Conservation (phyloP, 2,113 vertebrate genomes). For the Alligator sinensis region DNA sequence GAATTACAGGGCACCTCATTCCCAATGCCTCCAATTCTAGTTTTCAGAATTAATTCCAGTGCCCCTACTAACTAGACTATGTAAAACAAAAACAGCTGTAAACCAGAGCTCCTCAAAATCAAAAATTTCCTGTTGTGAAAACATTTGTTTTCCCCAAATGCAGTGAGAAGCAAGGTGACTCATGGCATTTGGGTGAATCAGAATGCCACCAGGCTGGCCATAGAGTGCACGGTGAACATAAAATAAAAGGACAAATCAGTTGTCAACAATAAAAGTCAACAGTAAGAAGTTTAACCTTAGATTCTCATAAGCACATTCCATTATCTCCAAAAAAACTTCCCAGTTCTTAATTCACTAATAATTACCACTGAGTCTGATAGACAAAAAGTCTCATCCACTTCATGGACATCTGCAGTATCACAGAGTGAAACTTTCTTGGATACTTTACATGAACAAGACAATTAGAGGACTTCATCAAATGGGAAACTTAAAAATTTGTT, state of each 20-base stretch:
- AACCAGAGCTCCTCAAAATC: not conserved
- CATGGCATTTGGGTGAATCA: too few relatives aligned
- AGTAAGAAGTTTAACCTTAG: too few relatives aligned
- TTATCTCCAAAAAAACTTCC: too few relatives aligned
- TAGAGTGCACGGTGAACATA: too few relatives aligned
- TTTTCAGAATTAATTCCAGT: not conserved
- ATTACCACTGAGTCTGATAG: too few relatives aligned
- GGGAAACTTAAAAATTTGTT: not conserved
- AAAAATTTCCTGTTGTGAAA: not conserved
- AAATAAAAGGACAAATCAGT: too few relatives aligned
- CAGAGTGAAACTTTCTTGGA: not conserved
- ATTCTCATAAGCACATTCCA: too few relatives aligned
- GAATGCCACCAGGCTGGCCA: too few relatives aligned
- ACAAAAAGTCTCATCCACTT: too few relatives aligned
- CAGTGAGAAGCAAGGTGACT: too few relatives aligned
- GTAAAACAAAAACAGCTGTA: not conserved
- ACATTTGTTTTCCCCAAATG: not conserved
- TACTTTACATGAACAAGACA: not conserved
- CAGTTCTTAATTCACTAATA: not conserved
- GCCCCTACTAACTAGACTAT: not conserved
- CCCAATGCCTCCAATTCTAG: not conserved
- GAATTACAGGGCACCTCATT: not conserved
- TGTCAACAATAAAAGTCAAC: too few relatives aligned
- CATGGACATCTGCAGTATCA: not conserved
- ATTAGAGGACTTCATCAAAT: not conserved